Base-by-base conservation (phyloP, 2,797 vertebrate species). In the Margarornis squamiger region DNA sequence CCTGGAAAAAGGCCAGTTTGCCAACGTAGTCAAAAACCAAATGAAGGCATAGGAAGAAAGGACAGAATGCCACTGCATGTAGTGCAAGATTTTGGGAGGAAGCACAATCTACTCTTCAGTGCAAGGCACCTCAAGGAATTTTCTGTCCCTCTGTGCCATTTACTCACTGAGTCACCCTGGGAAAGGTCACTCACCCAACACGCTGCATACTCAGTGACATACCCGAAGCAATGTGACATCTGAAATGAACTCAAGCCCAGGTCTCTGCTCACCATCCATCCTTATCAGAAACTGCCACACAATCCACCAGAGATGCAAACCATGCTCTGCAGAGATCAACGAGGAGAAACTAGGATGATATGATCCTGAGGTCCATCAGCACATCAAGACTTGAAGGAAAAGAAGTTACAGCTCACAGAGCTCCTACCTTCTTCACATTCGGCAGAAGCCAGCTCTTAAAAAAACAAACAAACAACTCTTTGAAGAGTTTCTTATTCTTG, bases 401-500 rank as follows among this genome's bases (percentile, higher is more conserved):
- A 86, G 70, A 73, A 93, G 38, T 79, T 75, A 65, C 68, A 90
- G 62, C 48, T 88, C 55, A 63, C 76, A 78, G 67, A 1, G 1
- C 43, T 96, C 45, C 38, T 76, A 78, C 87, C 62, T 88, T 78
- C 51, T 58, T 59, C 74, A 66, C 58, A 62, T 91, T 88, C 90
- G 91, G 79, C 91, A 95, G 85, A 90, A 91, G 23, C 16, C 0
- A 0, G 34, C 36, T 81, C 34, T 74, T 91, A 81, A 71, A 85
- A 29, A 94, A 96, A 74, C 45, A 70, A 78, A 77, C 68, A 70
- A 90, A 66, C 71, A 77, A n/a, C 45, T 41, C 86, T 93, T 93
- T 86, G 62, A 91, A 92, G 79, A 86, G 54, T 67, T 91, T 57
- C 76, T 90, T 86, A 91, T 92, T 95, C 93, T 93, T 94, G 91